Evolutionary conservation across 1,140 invertebrate species (phyloP), one percentile per base, ranked within the genome.

Genomic region (Ips typographus): DNA sequence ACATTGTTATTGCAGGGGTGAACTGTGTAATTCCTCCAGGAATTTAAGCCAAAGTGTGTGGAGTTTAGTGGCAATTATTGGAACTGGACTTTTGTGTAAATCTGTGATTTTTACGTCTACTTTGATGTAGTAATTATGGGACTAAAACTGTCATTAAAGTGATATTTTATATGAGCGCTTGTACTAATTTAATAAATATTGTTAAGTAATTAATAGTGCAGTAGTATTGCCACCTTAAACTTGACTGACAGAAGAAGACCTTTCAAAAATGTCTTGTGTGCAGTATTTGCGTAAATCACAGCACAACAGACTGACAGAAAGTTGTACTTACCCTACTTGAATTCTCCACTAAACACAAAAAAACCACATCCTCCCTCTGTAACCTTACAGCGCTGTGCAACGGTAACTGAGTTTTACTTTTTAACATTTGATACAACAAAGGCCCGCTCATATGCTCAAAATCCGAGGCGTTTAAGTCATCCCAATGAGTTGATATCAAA

Each of bases 401-500:
- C 3, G 94, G 93, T 80, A 91, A 90, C 72, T 91, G 86, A 2
- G 94, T 93, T 81, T 97, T 98, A 59, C 86, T 88, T 81, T 96
- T 96, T 66, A 98, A 85, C 88, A 98, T 93, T 74, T 91, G 87
- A 78, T 94, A 96, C 8, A 98, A 80, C 36, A 98, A 82, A 0
- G 93, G 88, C 2, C 94, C 94, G 4, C 93, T 91, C 92, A 98
- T 95, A 77, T 94, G 89, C 51, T 90, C 91, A 83, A 98, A 98
- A 80, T 98, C 95, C 65, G 94, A 90, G 44, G 90, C 88, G 59
- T 91, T 92, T 73, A 98, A 89, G 79, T 97, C 93, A 82, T 95
- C 89, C 95, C 95, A 98, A 79, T 97, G 92, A 42, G 89, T 88
- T n/a, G 94, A 95, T 76, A 97, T 96, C 22, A 97, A 84, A 22